Percentiles rank a stretch among this genome's conserved stretches.
These are phyloP conservation scores for Drosophila yooni DNA, from an alignment of 2,888 invertebrate genomes.

Conservation along the genomic window DNA sequence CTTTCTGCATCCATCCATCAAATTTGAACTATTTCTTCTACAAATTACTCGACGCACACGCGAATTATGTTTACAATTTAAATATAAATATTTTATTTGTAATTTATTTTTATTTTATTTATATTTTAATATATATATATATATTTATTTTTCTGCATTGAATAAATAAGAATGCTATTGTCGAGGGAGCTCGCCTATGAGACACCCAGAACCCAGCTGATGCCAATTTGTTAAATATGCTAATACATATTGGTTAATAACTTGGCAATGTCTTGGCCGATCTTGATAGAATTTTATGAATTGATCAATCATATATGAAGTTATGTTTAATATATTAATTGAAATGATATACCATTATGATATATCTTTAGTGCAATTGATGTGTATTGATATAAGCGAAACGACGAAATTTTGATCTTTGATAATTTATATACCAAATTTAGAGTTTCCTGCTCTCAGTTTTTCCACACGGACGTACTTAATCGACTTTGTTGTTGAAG, in stretches of 20 bases:
- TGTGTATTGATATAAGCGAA: not conserved
- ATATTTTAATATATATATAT: not conserved
- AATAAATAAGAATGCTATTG: not conserved
- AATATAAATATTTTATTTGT: no score
- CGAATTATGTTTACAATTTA: not conserved
- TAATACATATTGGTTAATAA: not conserved
- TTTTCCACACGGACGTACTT: not conserved
- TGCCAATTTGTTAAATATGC: not conserved
- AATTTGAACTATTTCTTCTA: not conserved
- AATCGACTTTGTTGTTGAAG: not conserved
- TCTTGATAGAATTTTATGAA: not conserved
- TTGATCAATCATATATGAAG: not conserved
- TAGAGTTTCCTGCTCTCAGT: not conserved
- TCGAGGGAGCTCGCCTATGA: not conserved
- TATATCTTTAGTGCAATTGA: not conserved
- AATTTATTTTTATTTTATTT: no score
- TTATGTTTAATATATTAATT: not conserved
- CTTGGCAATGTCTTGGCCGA: not conserved
- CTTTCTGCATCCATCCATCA: not conserved
- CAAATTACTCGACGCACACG: not conserved
- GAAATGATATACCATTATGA: not conserved
- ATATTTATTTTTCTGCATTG: no score
- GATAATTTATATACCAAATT: not conserved
- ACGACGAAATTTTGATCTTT: not conserved
- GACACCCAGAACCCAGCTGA: not conserved